Evolutionary conservation across 2,888 invertebrate genomes (phyloP).

Genomic region (Diarsia rubi): DNA sequence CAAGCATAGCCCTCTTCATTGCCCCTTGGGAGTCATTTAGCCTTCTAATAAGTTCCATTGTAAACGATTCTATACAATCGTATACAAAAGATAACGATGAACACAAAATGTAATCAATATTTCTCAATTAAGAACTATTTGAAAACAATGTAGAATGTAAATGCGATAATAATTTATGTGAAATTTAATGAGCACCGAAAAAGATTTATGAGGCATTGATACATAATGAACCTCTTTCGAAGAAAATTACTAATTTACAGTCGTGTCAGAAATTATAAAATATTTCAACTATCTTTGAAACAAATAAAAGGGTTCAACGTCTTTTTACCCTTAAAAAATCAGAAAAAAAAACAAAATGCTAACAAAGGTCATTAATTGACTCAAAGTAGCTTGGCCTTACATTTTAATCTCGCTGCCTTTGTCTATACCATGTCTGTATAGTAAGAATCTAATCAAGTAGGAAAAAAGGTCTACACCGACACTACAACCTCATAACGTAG

Average conservation of each 20-base stretch:
- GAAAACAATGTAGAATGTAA: neutral
- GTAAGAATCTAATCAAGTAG: constrained; percentile 56
- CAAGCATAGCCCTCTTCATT: too few relatives aligned
- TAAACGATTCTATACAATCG: neutral
- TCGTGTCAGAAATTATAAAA: neutral
- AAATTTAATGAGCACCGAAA: neutral
- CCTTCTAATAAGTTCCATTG: too few relatives aligned
- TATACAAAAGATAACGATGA: neutral
- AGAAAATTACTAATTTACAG: neutral
- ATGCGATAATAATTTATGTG: neutral
- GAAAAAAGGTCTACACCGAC: constrained; percentile 44
- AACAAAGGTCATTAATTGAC: constrained; percentile 28
- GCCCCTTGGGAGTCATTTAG: too few relatives aligned
- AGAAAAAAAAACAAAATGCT: constrained; percentile 8
- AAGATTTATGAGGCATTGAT: neutral
- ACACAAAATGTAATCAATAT: neutral
- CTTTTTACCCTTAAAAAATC: neutral
- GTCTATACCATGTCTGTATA: constrained; percentile 21
- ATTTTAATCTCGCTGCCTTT: constrained; percentile 41
- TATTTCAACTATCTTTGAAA: neutral
- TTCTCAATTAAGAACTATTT: neutral
- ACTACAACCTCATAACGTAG: constrained; percentile 48
- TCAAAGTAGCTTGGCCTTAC: neutral
- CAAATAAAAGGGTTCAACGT: constrained; percentile 17
- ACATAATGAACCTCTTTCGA: neutral